A percentile compares a stretch with the other conserved stretches of the same genome.
These are phyloP conservation scores for Peromyscus maniculatus DNA, from an alignment of 2,113 vertebrate genomes.

Conservation along the genomic window DNA sequence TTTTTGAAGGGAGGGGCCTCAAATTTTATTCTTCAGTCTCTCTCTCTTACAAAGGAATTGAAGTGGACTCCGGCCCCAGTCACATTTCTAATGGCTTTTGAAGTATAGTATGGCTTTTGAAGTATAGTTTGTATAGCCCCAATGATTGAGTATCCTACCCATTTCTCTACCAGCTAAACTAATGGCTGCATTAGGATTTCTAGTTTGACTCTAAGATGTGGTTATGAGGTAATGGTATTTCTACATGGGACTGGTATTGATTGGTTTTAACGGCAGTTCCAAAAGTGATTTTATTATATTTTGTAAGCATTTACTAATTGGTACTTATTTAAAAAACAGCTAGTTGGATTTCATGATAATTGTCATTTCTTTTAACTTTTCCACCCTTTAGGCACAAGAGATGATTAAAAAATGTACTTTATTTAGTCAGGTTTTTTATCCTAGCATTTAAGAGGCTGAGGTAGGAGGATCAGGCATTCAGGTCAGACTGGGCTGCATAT, in stretches of 20 bases:
- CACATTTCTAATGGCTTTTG: neutral
- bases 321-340: neutral
- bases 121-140: neutral
- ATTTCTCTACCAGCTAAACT: neutral
- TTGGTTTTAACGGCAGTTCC: neutral
- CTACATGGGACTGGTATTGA: neutral
- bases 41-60: neutral
- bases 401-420: neutral
- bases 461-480: neutral
- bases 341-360: constrained; percentile 12
- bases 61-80: too few relatives aligned
- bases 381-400: neutral
- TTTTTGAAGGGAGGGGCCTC: fast-evolving
- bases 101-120: too few relatives aligned
- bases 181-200: neutral
- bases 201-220: neutral
- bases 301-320: neutral
- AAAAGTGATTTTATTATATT: neutral
- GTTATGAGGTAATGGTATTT: neutral
- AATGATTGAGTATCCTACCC: neutral
- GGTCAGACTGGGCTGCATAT: neutral
- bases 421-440: neutral
- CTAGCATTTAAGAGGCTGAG: neutral
- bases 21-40: neutral
- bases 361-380: neutral